A percentile compares a stretch with the other conserved stretches of the same genome.
Conservation (phyloP, 1,140 invertebrate species). For the Olivierus martensii region DNA sequence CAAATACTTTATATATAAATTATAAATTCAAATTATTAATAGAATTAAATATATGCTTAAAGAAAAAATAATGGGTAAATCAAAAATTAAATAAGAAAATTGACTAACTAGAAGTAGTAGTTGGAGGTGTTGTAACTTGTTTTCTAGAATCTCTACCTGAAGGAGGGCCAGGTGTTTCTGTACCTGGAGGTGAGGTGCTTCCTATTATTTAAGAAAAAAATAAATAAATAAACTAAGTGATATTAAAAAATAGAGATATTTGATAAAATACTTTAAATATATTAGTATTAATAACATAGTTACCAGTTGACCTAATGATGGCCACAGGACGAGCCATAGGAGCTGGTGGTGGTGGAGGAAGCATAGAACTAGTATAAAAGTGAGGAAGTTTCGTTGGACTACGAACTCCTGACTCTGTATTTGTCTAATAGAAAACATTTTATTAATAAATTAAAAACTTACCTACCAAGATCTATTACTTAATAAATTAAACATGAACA, state of each 20-base stretch:
- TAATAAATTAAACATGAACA: not conserved
- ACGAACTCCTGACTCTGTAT: constrained; percentile 27
- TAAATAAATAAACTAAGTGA: not conserved
- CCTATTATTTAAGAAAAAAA: not conserved
- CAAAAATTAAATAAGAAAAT: not conserved
- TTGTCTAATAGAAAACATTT: constrained; percentile 6
- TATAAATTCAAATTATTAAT: too few species aligned
- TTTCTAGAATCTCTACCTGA: constrained; percentile 12
- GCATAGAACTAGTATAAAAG: constrained; percentile 72
- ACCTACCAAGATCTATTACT: not conserved
- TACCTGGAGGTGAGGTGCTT: not conserved
- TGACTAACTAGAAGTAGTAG: not conserved
- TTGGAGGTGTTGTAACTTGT: constrained; percentile 11
- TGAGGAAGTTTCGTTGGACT: constrained; percentile 52
- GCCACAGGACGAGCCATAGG: constrained; percentile 90
- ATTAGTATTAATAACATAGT: constrained; percentile 21
- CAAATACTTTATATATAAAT: too few species aligned
- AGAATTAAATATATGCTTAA: too few species aligned
- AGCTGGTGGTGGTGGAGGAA: constrained; percentile 77
- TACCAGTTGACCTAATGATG: constrained; percentile 75
- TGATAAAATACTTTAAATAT: not conserved
- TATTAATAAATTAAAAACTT: not conserved
- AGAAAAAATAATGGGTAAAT: not conserved
- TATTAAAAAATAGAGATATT: not conserved
- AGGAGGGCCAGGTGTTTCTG: not conserved